A percentile compares a stretch with the other conserved stretches of the same genome.
Conservation (phyloP, 2,797 vertebrate species). For the Phyllotis vaccarum region DNA sequence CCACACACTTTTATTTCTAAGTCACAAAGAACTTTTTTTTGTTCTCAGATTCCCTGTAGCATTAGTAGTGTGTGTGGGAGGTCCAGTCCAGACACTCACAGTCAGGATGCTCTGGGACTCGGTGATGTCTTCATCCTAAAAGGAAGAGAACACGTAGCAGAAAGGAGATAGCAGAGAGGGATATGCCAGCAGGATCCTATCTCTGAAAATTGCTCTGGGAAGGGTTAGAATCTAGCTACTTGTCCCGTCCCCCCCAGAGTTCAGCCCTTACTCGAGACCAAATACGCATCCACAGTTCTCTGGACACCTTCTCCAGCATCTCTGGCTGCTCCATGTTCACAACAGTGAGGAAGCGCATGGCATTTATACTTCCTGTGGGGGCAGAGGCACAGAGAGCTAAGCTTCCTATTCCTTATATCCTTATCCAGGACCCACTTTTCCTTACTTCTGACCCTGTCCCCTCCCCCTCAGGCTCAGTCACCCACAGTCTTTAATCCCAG, state of each 20-base stretch:
- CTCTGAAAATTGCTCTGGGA: not conserved
- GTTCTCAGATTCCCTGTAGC: not conserved
- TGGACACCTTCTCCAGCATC: constrained; percentile 92
- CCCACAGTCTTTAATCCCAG: not conserved
- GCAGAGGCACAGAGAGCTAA: not conserved
- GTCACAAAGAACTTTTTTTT: not conserved
- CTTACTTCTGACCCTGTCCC: not conserved
- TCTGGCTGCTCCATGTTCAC: constrained; percentile 85
- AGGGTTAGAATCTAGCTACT: not conserved
- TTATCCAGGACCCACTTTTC: not conserved
- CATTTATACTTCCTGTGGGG: constrained; percentile 89
- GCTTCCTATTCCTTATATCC: not conserved
- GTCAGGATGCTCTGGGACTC: constrained; percentile 86
- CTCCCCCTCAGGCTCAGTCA: not conserved
- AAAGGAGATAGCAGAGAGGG: fast-evolving
- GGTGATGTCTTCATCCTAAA: constrained; percentile 92
- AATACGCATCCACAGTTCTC: constrained; percentile 94
- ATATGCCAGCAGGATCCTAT: not conserved
- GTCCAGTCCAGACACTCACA: constrained; percentile 82
- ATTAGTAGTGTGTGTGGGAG: fast-evolving
- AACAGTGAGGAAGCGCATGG: constrained; percentile 95
- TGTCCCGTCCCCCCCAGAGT: not conserved
- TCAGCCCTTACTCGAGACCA: constrained; percentile 90
- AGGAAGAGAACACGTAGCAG: constrained; percentile 20
- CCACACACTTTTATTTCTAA: constrained; percentile 16